These are phyloP conservation scores for Halcyon leucocephala DNA, from an alignment of 2,797 vertebrate species.

Conservation along the genomic window DNA sequence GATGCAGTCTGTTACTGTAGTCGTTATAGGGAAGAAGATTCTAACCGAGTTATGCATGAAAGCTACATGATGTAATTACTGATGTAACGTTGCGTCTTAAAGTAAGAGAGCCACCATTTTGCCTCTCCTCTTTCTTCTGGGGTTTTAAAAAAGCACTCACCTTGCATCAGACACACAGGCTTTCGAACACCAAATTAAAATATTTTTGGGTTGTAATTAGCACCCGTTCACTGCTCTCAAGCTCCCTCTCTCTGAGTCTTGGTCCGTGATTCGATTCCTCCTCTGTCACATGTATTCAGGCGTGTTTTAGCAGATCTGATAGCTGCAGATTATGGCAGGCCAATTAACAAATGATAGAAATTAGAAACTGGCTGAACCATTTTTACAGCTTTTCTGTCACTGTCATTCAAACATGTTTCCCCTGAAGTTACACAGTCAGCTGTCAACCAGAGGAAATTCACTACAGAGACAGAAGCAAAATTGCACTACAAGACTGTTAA, in stretches of 20 bases:
- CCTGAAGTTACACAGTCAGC: neutral
- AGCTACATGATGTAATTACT: slow-evolving; percentile 54
- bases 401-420: too few species aligned
- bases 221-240: neutral
- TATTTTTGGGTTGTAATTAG: neutral
- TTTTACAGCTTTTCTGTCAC: neutral
- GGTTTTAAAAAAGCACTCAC: neutral
- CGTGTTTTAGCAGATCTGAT: slow-evolving; percentile 27
- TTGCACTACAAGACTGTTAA: neutral
- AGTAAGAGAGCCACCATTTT: neutral
- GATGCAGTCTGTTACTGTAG: neutral
- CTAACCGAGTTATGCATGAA: slow-evolving; percentile 54
- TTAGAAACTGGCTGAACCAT: neutral
- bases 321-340: slow-evolving; percentile 24
- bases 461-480: neutral
- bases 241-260: neutral
- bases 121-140: neutral
- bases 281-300: neutral
- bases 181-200: neutral
- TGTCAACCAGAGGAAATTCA: neutral
- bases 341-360: neutral
- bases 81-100: neutral
- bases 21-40: slow-evolving; percentile 4
- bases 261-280: slow-evolving; percentile 2
- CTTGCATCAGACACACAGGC: neutral